phyloP scores from a whole-genome alignment of 2,888 invertebrate species.

The Mongoloraphidia duomilia region DNA sequence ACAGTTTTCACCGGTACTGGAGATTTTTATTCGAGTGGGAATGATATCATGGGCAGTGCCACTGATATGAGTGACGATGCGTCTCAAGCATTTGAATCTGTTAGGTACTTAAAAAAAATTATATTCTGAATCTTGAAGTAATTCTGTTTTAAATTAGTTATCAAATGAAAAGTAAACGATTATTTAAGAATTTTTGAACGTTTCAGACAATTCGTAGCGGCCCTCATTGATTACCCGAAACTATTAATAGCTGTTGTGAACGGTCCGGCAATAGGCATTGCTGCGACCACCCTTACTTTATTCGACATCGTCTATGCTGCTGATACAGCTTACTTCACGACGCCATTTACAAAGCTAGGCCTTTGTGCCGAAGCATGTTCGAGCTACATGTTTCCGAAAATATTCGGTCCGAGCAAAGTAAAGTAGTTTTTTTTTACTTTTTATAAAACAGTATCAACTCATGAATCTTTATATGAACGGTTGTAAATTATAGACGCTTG shows the following conservation, averaged over 20 bases:
- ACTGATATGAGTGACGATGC: too few species aligned
- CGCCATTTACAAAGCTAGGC: conserved; percentile 77
- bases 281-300: conserved; percentile 67
- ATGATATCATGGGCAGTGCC: conserved; percentile 39
- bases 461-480: too few species aligned
- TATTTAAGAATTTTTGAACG: conserved; percentile 23
- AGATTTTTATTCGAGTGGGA: conserved; percentile 73
- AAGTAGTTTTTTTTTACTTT: conserved; percentile 1
- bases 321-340: conserved; percentile 73
- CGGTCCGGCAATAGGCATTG: conserved; percentile 89
- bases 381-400: conserved; percentile 65
- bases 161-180: conserved; percentile 4
- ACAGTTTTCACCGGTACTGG: conserved; percentile 70
- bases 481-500: neutral
- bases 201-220: conserved; percentile 49
- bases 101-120: too few species aligned
- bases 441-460: neutral
- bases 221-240: conserved; percentile 80
- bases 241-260: conserved; percentile 76
- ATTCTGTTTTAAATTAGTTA: neutral
- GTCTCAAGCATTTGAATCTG: too few species aligned
- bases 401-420: conserved; percentile 72
- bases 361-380: conserved; percentile 84
- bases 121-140: neutral
- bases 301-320: conserved; percentile 82